Evolutionary conservation across 2,797 vertebrate species (phyloP).

Genomic region (Pseudopleuronectes americanus): DNA sequence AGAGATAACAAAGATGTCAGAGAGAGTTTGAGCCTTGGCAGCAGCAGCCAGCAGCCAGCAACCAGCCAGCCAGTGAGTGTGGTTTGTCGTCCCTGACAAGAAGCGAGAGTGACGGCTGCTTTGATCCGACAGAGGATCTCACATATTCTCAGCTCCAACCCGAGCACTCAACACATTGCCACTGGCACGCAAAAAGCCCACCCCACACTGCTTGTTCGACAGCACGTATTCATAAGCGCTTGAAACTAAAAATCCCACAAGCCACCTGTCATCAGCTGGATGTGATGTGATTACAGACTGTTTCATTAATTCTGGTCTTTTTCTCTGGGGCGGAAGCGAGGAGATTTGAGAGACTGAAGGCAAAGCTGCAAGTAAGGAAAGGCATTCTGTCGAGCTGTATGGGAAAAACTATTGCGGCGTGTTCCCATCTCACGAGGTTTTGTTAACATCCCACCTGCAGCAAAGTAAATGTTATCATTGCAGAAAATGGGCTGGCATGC

Average conservation of each 20-base stretch:
- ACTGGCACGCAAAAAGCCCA: constrained; percentile 18
- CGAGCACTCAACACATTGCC: constrained; percentile 43
- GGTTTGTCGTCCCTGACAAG: constrained; percentile 56
- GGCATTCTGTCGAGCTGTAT: constrained; percentile 16
- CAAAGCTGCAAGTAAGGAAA: constrained; percentile 17
- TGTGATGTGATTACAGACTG: constrained; percentile 63
- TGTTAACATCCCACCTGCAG: constrained; percentile 46
- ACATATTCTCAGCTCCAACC: constrained; percentile 56
- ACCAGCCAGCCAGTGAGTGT: constrained; percentile 27
- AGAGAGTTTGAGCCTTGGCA: constrained; percentile 47
- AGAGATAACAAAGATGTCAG: constrained; percentile 55
- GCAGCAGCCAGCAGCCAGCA: constrained; percentile 38
- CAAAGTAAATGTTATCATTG: constrained; percentile 64
- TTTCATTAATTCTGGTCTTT: constrained; percentile 49
- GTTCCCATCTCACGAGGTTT: constrained; percentile 48
- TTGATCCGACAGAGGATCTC: constrained; percentile 68
- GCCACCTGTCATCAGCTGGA: constrained; percentile 53
- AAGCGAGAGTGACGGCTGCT: constrained; percentile 64
- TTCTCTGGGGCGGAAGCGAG: constrained; percentile 16
- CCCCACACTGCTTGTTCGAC: no score
- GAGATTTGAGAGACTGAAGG: constrained; percentile 22
- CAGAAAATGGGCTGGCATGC: constrained; percentile 42
- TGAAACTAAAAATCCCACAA: constrained; percentile 43
- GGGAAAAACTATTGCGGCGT: constrained; percentile 30
- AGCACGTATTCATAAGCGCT: not conserved